Conservation (phyloP, 2,797 vertebrate genomes). For the Mormyrops boulengeri region DNA sequence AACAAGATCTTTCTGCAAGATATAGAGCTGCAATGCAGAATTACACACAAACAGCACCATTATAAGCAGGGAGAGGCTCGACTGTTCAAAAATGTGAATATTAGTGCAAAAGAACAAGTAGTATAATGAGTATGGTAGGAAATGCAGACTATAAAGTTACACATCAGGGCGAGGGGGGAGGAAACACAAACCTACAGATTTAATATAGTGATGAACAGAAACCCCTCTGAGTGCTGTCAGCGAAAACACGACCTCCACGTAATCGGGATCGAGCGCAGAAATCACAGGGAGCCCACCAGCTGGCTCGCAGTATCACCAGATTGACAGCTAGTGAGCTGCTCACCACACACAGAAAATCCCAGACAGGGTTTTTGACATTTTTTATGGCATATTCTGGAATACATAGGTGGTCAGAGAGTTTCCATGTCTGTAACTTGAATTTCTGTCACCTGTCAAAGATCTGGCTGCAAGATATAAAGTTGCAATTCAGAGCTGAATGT, state of each 20-base stretch:
- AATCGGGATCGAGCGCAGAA: not conserved
- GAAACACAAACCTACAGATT: not conserved
- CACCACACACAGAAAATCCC: not conserved
- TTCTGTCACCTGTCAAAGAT: not conserved
- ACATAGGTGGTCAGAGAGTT: not conserved
- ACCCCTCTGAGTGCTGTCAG: not conserved
- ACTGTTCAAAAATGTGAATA: not conserved
- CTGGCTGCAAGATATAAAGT: not conserved
- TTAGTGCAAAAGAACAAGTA: not conserved
- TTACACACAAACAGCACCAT: not conserved
- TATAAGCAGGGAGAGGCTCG: not conserved
- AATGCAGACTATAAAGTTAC: not conserved
- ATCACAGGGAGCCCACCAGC: not conserved
- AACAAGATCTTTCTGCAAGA: not conserved
- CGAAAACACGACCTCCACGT: not conserved
- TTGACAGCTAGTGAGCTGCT: not conserved
- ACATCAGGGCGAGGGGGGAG: not conserved
- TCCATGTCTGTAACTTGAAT: not conserved
- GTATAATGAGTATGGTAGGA: not conserved
- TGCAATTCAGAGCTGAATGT: not conserved
- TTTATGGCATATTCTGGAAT: not conserved
- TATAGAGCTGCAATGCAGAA: not conserved
- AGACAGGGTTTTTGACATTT: not conserved
- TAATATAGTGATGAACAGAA: not conserved
- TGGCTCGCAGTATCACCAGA: not conserved